Evolutionary conservation across 2,113 vertebrate species (phyloP).

Genomic region (Campylorhamphus procurvoides): DNA sequence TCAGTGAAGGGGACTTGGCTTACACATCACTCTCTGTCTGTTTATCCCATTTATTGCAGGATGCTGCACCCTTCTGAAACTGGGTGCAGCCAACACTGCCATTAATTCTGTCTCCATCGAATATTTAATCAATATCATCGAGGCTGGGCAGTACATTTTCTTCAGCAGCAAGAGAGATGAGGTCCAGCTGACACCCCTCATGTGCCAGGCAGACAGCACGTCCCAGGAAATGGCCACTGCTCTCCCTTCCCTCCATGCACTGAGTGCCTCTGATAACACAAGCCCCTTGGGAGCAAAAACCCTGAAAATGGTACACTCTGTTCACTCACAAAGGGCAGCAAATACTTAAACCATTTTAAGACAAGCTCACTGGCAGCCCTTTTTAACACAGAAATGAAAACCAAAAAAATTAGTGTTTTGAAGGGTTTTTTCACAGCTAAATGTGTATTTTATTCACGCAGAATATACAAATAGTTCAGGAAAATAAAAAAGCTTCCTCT

Average conservation of each 20-base stretch:
- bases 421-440: background rate
- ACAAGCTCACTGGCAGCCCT: background rate
- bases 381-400: background rate
- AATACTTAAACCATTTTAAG: background rate
- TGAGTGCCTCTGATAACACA: background rate
- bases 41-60: background rate
- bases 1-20: background rate
- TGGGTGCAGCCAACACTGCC: background rate
- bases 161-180: background rate
- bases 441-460: background rate
- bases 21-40: background rate
- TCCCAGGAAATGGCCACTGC: background rate
- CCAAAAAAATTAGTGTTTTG: background rate
- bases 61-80: background rate
- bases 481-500: conserved; percentile 1
- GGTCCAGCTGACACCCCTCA: background rate
- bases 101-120: background rate
- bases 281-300: background rate
- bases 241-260: fast-evolving
- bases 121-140: background rate
- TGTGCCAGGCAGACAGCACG: background rate
- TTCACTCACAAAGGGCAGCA: background rate
- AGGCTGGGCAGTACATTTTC: background rate
- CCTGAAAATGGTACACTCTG: background rate
- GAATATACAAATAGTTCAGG: conserved; percentile 6